These are phyloP conservation scores for Drosophila miranda DNA, from an alignment of 1,140 invertebrate genomes.

Conservation along the genomic window DNA sequence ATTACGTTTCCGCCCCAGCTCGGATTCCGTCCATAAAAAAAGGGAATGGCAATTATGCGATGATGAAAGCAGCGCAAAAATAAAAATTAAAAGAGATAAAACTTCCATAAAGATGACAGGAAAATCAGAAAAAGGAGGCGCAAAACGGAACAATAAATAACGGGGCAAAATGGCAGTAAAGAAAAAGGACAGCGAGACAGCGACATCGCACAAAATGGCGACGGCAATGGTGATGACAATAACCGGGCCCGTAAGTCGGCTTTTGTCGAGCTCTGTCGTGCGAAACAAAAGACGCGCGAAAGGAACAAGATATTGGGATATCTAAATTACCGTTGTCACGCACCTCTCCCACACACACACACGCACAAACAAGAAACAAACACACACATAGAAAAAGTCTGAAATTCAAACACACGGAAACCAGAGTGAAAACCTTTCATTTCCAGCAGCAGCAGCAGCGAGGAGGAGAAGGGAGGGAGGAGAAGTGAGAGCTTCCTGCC, in stretches of 20 bases:
- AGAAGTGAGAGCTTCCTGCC: conserved; percentile 1
- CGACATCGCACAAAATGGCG: conserved; percentile 37
- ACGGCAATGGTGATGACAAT: conserved; percentile 24
- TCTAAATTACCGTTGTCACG: conserved; percentile 68
- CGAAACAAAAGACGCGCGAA: conserved; percentile 71
- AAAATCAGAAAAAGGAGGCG: conserved; percentile 9
- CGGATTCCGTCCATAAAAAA: conserved; percentile 35
- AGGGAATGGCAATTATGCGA: conserved; percentile 54
- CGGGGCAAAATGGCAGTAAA: background rate
- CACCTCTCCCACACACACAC: conserved; percentile 45
- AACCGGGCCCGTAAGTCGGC: conserved; percentile 48
- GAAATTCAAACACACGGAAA: conserved; percentile 45
- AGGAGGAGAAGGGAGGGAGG: no score
- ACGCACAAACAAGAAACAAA: background rate
- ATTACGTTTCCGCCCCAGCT: conserved; percentile 11
- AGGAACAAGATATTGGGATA: conserved; percentile 64
- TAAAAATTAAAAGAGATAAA: conserved; percentile 61
- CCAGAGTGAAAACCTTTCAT: conserved; percentile 67
- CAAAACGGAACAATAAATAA: conserved; percentile 42
- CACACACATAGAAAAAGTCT: conserved; percentile 10
- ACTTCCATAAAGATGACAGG: conserved; percentile 46
- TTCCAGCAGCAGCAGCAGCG: conserved; percentile 8
- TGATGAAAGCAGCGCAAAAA: conserved; percentile 43
- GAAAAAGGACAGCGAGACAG: conserved; percentile 17
- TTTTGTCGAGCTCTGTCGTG: conserved; percentile 37